Percentiles rank a stretch among this genome's conserved stretches.
These are phyloP conservation scores for Xenopus petersii DNA, from an alignment of 2,797 vertebrate genomes.

Conservation along the genomic window DNA sequence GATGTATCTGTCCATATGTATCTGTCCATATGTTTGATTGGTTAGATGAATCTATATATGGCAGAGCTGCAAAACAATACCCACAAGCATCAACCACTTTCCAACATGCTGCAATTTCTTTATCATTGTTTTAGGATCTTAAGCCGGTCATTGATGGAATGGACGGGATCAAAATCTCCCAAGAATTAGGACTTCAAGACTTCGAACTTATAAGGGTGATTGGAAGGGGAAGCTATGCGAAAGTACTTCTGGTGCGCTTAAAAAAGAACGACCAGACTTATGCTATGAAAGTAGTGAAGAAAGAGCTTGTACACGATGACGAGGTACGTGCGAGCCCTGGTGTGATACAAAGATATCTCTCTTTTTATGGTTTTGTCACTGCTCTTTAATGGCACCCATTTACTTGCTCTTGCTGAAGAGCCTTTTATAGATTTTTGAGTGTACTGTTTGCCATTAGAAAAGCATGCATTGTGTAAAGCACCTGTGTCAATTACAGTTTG, in stretches of 20 bases:
- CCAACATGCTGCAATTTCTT: background rate
- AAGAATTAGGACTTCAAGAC: constrained; percentile 85
- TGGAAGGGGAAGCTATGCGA: constrained; percentile 94
- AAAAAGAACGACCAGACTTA: constrained; percentile 94
- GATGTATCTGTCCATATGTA: too few species aligned
- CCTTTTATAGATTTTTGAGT: too few species aligned
- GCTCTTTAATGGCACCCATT: too few species aligned
- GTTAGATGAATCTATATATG: too few species aligned
- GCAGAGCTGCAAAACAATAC: background rate
- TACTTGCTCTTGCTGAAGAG: too few species aligned
- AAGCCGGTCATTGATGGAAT: constrained; percentile 91
- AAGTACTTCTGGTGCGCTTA: constrained; percentile 92
- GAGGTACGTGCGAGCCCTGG: constrained; percentile 71
- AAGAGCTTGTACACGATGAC: constrained; percentile 95
- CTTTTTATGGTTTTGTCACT: too few species aligned
- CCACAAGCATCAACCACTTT: background rate
- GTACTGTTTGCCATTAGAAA: too few species aligned
- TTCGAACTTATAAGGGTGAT: constrained; percentile 96
- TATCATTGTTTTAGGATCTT: constrained; percentile 72
- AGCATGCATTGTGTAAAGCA: too few species aligned
- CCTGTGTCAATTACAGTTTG: too few species aligned
- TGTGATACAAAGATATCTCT: too few species aligned
- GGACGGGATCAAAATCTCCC: constrained; percentile 91
- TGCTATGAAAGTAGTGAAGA: constrained; percentile 99
- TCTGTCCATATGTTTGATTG: too few species aligned